Evolutionary conservation across 2,797 vertebrate species (phyloP), one percentile per base, ranked within the genome.

Genomic region (Thaleichthys pacificus): DNA sequence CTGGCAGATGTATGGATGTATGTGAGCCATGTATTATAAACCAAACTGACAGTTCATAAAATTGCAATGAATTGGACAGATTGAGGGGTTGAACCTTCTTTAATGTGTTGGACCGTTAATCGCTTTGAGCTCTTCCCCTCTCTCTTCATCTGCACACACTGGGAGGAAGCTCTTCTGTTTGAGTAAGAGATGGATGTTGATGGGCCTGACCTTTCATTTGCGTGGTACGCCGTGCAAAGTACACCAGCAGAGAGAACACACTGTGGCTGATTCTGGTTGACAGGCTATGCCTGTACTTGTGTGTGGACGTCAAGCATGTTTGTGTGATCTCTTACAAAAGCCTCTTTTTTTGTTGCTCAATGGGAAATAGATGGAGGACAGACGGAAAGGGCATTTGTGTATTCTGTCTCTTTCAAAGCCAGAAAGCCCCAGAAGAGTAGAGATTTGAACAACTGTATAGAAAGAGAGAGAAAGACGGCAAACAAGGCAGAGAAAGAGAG

Each of bases 201-300:
- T 91, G 88, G 82, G 75, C 76, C 83, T 92, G 91, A 92, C 91
- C 91, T 92, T 92, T 91, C 79, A 80, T 89, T 89, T 80, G 86
- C 73, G 82, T 87, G 85, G 79, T 84, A 82, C 68, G 61, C 86
- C 82, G 86, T 84, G 84, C 88, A 76, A 84, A 80, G 77, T 72
- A 60, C 88, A 77, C 82, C 65, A 77, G 80, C 58, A 75, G 79
- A 86, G 80, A 75, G 82, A 86, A 68, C 62, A 26, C 69, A 54
- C 51, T 61, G 49, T 22, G 64, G 61, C 68, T 63, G 67, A 64
- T 28, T 74, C 80, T 82, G 80, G 85, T 87, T 88, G 88, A 76
- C 85, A 79, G 73, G 11, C 28, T 67, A 42, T 42, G 19, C 60
- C 3, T 61, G 19, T 61, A 47, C 30, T 32, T 69, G 54, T 58